These are phyloP conservation scores for Sprattus sprattus DNA, from an alignment of 2,113 vertebrate species.

Conservation along the genomic window DNA sequence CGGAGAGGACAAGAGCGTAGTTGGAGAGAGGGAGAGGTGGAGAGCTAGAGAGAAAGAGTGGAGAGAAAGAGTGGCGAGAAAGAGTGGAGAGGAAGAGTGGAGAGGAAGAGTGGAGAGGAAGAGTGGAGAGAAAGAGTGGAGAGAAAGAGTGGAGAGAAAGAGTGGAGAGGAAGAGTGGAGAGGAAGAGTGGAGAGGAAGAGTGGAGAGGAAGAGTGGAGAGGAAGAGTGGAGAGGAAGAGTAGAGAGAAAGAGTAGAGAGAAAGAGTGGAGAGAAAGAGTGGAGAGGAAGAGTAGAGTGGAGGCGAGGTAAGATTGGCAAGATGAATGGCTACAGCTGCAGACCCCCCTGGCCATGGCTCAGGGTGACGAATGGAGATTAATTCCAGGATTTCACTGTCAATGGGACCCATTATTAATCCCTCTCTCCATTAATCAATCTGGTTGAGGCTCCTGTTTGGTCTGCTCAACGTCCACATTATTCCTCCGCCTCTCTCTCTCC, in stretches of 20 bases:
- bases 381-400: slow-evolving; percentile 41
- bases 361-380: slow-evolving; percentile 50
- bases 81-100: neutral
- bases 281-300: slow-evolving; percentile 8
- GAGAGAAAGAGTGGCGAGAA: neutral
- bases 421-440: slow-evolving; percentile 28
- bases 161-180: neutral
- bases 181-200: neutral
- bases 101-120: neutral
- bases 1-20: neutral
- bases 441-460: slow-evolving; percentile 15
- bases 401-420: slow-evolving; percentile 35
- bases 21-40: neutral
- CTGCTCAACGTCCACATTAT: neutral
- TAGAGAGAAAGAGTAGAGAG: too few species aligned
- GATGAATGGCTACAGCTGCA: slow-evolving; percentile 45
- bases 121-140: neutral
- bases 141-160: neutral
- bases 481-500: neutral
- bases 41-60: neutral
- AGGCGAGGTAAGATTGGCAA: slow-evolving; percentile 20
- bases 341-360: slow-evolving; percentile 31
- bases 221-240: neutral
- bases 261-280: neutral
- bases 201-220: neutral